phyloP scores from a whole-genome alignment of 2,888 invertebrate genomes.

The Polyploca ridens region DNA sequence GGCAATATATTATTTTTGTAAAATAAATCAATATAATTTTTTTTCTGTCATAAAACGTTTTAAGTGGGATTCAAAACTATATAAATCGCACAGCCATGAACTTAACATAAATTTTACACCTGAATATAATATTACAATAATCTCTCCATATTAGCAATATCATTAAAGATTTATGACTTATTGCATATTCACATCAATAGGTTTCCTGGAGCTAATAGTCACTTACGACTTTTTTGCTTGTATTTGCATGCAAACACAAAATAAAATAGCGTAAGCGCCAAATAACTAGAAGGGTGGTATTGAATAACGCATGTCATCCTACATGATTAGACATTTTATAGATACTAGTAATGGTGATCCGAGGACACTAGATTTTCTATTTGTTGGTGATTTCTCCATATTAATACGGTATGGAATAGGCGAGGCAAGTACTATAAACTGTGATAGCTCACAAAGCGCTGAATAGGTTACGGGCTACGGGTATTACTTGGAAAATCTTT shows the following conservation, averaged over 20 bases:
- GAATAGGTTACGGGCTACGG: slow-evolving; percentile 15
- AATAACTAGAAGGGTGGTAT: neutral
- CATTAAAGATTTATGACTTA: slow-evolving; percentile 24
- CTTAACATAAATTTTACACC: neutral
- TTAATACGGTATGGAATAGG: slow-evolving; percentile 9
- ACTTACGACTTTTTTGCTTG: neutral
- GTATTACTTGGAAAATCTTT: slow-evolving; percentile 14
- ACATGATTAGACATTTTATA: slow-evolving; percentile 13
- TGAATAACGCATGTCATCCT: neutral
- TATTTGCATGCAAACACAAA: neutral
- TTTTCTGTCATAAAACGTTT: neutral
- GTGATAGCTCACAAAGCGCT: slow-evolving; percentile 22
- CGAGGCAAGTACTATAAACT: slow-evolving; percentile 13
- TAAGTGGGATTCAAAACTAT: neutral
- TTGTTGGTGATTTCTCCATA: slow-evolving; percentile 3
- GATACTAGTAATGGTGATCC: slow-evolving; percentile 7
- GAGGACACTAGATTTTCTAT: neutral
- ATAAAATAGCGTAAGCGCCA: neutral
- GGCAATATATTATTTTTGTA: neutral
- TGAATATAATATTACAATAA: neutral
- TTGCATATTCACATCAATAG: slow-evolving; percentile 19
- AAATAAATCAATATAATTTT: neutral
- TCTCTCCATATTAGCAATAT: slow-evolving; percentile 19
- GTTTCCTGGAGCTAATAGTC: neutral
- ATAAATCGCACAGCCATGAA: neutral